These are phyloP conservation scores for Alethe castanea DNA, from an alignment of 2,113 vertebrate genomes.

Conservation along the genomic window DNA sequence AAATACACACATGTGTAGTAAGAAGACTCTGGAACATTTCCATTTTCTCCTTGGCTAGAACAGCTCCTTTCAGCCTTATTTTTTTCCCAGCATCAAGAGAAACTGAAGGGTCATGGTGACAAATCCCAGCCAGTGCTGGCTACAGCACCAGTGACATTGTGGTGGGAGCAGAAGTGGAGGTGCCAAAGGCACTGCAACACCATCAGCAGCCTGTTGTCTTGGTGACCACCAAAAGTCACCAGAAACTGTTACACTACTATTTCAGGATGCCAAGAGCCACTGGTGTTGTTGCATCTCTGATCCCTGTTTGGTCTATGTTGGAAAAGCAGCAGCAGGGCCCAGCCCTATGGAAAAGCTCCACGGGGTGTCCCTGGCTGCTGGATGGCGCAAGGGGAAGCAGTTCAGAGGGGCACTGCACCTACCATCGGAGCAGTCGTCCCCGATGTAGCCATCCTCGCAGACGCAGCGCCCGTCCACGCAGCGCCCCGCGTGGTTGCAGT, in stretches of 20 bases:
- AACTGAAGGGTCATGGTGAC: neutral
- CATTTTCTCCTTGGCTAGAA: neutral
- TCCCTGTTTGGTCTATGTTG: neutral
- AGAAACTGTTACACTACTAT: neutral
- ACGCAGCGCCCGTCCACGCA: constrained; percentile 77
- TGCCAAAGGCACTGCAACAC: neutral
- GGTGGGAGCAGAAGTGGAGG: neutral
- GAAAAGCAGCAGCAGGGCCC: neutral
- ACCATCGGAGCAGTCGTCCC: constrained; percentile 81
- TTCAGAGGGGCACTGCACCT: neutral
- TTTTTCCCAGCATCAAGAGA: neutral
- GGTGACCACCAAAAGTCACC: neutral
- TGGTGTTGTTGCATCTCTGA: neutral
- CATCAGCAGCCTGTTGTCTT: neutral
- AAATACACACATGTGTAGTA: neutral
- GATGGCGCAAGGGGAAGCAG: rapidly evolving
- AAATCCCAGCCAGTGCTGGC: neutral
- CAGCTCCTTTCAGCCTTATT: neutral
- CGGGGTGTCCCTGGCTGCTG: neutral
- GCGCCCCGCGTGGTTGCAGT: constrained; percentile 75
- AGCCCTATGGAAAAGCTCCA: neutral
- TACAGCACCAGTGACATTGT: neutral
- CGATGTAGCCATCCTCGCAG: constrained; percentile 85
- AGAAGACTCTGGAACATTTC: neutral
- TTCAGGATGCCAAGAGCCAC: neutral